These are phyloP conservation scores for Coptodon bakossiorum DNA, from an alignment of 2,113 vertebrate species.

Conservation along the genomic window DNA sequence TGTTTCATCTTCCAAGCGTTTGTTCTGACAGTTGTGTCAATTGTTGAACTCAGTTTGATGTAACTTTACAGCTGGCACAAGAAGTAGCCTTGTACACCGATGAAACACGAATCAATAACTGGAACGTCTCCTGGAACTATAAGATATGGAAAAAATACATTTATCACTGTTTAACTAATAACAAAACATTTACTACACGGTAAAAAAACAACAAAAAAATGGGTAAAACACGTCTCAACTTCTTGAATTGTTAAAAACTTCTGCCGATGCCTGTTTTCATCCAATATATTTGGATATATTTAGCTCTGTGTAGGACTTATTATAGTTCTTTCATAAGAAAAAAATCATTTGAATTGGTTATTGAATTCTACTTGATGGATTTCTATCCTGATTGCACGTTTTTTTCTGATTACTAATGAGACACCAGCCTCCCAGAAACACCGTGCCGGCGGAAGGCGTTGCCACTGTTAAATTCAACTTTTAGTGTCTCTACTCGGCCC, in stretches of 20 bases:
- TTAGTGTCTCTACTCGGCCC: not conserved
- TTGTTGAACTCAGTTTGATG: conserved; percentile 17
- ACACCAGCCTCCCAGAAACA: not conserved
- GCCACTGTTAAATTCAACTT: not conserved
- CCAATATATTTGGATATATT: not conserved
- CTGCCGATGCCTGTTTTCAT: not conserved
- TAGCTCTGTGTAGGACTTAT: not conserved
- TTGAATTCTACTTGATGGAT: not conserved
- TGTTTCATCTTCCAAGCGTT: conserved; percentile 9
- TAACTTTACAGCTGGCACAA: conserved; percentile 14
- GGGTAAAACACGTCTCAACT: not conserved
- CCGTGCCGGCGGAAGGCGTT: not conserved
- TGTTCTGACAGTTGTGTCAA: conserved; percentile 31
- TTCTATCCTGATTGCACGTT: not conserved
- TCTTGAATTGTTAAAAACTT: not conserved
- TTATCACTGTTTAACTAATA: not conserved
- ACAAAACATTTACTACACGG: not conserved
- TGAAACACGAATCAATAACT: conserved; percentile 45
- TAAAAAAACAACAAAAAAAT: not conserved
- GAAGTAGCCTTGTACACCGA: not conserved
- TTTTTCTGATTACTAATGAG: not conserved
- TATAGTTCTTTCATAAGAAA: not conserved
- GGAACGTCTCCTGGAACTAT: not conserved
- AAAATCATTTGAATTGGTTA: not conserved
- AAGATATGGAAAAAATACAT: not conserved